Percentiles rank a stretch among this genome's conserved stretches.
These are phyloP conservation scores for Apomyelois bistriatella DNA, from an alignment of 2,888 invertebrate species.

Conservation along the genomic window DNA sequence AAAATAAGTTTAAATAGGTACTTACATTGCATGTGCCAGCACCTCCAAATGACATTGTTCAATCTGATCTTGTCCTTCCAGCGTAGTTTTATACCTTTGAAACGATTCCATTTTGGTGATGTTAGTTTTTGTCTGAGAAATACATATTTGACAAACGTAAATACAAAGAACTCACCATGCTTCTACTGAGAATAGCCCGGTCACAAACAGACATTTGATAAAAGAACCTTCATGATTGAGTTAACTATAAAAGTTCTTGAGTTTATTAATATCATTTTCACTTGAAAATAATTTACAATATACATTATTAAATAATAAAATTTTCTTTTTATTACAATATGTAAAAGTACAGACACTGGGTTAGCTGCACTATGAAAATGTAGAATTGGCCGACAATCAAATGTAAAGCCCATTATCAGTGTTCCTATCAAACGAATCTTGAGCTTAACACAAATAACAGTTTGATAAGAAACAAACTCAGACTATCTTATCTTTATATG, in stretches of 20 bases:
- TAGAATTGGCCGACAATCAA: constrained; percentile 48
- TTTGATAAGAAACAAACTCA: constrained; percentile 63
- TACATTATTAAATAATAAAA: constrained; percentile 52
- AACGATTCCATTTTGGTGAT: constrained; percentile 99
- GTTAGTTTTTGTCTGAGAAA: constrained; percentile 96
- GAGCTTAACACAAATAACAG: constrained; percentile 70
- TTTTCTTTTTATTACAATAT: constrained; percentile 29
- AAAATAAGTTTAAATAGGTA: constrained; percentile 16
- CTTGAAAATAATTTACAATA: constrained; percentile 47
- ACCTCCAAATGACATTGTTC: constrained; percentile 99
- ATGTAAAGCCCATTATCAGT: constrained; percentile 56
- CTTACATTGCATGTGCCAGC: constrained; percentile 99
- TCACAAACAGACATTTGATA: constrained; percentile 60
- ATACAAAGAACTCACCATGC: constrained; percentile 53
- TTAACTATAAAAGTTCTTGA: constrained; percentile 60
- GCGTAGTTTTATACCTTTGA: constrained; percentile 97
- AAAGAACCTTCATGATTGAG: constrained; percentile 42
- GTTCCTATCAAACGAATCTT: constrained; percentile 66
- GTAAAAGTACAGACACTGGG: constrained; percentile 46
- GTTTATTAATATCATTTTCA: constrained; percentile 59
- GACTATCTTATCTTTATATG: constrained; percentile 54
- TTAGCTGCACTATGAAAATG: constrained; percentile 50
- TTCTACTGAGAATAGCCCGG: constrained; percentile 34
- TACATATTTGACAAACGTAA: constrained; percentile 32
- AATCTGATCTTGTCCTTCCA: constrained; percentile 99